A percentile compares a stretch with the other conserved stretches of the same genome.
Conservation (phyloP, 2,113 vertebrate species). For the Antechinus stuartii region DNA sequence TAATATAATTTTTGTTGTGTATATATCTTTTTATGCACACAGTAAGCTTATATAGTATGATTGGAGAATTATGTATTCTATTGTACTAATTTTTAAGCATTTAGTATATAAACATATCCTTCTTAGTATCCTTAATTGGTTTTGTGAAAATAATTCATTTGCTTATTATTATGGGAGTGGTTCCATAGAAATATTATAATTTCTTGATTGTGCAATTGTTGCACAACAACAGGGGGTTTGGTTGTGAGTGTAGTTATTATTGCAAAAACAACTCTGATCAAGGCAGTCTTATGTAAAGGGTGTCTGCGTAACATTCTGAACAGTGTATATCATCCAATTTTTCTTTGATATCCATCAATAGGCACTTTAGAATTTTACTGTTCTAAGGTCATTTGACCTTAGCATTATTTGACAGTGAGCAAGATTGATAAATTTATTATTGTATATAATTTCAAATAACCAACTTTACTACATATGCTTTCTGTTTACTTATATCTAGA, state of each 20-base stretch:
- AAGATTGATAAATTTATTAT: not conserved
- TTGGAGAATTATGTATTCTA: not conserved
- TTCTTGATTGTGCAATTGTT: not conserved
- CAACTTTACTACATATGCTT: not conserved
- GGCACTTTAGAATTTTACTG: not conserved
- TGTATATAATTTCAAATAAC: not conserved
- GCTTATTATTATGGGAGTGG: not conserved
- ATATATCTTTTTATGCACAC: not conserved
- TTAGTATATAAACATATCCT: not conserved
- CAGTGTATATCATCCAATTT: not conserved
- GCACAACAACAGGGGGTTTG: not conserved
- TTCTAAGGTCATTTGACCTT: not conserved
- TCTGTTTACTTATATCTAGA: not conserved
- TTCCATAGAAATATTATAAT: not conserved
- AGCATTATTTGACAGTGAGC: not conserved
- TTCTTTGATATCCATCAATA: not conserved
- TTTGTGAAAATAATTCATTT: not conserved
- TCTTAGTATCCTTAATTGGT: not conserved
- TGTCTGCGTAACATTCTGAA: not conserved
- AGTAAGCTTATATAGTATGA: not conserved
- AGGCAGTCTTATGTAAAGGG: not conserved
- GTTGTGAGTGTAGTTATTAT: not conserved
- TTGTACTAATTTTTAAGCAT: not conserved
- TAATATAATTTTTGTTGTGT: not conserved
- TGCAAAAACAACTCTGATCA: not conserved